phyloP scores from a whole-genome alignment of 2,797 vertebrate species.

The Channa striata region DNA sequence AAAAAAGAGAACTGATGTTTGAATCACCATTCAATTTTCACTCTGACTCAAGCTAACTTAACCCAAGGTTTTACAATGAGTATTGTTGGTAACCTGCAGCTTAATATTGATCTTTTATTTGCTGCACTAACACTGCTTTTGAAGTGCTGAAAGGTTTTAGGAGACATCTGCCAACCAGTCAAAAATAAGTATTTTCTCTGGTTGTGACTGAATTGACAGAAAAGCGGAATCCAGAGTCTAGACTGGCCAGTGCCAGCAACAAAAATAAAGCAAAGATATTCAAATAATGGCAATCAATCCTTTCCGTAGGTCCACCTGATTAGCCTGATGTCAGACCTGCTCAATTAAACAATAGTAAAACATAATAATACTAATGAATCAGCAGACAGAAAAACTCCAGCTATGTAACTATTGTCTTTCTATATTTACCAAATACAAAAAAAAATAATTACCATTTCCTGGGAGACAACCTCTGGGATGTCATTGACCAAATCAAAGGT shows the following conservation, averaged over 20 bases:
- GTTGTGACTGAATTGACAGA: not conserved
- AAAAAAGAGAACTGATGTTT: not conserved
- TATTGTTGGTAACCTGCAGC: slow-evolving; percentile 30
- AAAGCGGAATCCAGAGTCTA: not conserved
- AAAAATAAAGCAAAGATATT: slow-evolving; percentile 15
- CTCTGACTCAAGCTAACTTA: not conserved
- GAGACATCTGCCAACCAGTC: slow-evolving; percentile 1
- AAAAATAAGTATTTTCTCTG: not conserved
- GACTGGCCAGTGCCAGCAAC: not conserved
- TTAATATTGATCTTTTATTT: not conserved
- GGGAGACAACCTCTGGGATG: slow-evolving; percentile 95
- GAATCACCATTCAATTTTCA: slow-evolving; percentile 1
- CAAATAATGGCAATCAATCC: not conserved
- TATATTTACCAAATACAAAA: not conserved
- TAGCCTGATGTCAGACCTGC: not conserved
- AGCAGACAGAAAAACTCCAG: not conserved
- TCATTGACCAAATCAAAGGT: slow-evolving; percentile 95
- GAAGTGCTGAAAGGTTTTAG: slow-evolving; percentile 11
- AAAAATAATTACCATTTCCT: slow-evolving; percentile 92
- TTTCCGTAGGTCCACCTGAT: not conserved
- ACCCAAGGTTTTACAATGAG: not conserved
- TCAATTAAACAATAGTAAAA: not conserved
- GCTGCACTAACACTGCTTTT: slow-evolving; percentile 4
- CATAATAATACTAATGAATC: not conserved
- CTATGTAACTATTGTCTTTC: not conserved